Evolutionary conservation across 2,797 vertebrate genomes (phyloP).

Genomic region (Peromyscus nudipes): DNA sequence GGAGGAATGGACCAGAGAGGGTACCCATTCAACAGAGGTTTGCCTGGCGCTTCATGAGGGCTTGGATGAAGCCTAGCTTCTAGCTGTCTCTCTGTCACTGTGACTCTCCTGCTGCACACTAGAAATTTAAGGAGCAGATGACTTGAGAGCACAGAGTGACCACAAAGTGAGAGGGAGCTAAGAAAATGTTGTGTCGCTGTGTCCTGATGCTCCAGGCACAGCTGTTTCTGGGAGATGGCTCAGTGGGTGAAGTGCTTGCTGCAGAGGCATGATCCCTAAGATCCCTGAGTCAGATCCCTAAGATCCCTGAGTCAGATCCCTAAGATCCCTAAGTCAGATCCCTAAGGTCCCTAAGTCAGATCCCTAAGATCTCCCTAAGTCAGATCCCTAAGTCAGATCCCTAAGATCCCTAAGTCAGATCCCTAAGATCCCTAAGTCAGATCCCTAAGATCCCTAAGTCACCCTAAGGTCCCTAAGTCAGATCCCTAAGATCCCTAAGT

Average conservation of each 20-base stretch:
- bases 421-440: neutral
- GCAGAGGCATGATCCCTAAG: neutral
- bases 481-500: neutral
- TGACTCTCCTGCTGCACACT: neutral
- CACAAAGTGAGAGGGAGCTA: fast-evolving
- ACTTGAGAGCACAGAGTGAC: neutral
- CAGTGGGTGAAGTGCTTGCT: neutral
- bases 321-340: neutral
- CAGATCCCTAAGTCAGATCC: neutral
- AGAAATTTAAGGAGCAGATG: neutral
- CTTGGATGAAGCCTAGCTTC: neutral
- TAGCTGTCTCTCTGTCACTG: neutral
- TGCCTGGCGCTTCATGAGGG: fast-evolving
- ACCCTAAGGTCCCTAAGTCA: no score
- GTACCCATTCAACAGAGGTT: fast-evolving
- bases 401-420: neutral
- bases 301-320: neutral
- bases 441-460: no score
- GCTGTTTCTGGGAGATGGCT: neutral
- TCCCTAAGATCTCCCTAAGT: neutral
- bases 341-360: no score
- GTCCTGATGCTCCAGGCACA: neutral
- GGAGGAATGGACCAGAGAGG: neutral
- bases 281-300: neutral
- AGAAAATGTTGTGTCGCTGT: fast-evolving